phyloP scores from a whole-genome alignment of 2,888 invertebrate species.

The Anoplius nigerrimus region DNA sequence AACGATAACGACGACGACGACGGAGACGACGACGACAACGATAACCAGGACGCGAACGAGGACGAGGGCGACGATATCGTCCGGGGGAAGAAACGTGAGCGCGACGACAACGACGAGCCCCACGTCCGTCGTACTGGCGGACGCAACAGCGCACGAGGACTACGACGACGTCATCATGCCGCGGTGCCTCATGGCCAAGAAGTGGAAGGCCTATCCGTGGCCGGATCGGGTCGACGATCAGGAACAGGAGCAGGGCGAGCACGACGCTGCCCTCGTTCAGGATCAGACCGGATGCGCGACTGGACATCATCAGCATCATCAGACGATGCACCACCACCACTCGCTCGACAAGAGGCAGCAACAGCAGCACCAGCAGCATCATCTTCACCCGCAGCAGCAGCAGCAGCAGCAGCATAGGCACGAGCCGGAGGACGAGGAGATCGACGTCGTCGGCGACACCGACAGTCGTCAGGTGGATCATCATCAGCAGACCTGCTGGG shows the following conservation, averaged over 20 bases:
- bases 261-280: conserved; percentile 41
- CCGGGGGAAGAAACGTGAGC: neutral
- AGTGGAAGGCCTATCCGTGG: conserved; percentile 93
- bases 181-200: conserved; percentile 96
- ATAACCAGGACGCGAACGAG: conserved; percentile 1
- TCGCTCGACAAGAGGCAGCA: conserved; percentile 31
- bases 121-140: conserved; percentile 1
- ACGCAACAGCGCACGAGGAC: conserved; percentile 11
- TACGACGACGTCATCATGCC: conserved; percentile 79
- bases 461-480: conserved; percentile 63
- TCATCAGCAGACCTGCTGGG: conserved; percentile 80
- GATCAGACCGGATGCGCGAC: conserved; percentile 16
- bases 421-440: conserved; percentile 81
- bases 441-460: conserved; percentile 88
- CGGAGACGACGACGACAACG: conserved; percentile 4
- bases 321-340: conserved; percentile 32
- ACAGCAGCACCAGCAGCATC: conserved; percentile 31
- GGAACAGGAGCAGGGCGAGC: conserved; percentile 66
- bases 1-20: neutral
- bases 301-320: conserved; percentile 30
- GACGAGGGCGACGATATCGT: neutral
- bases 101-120: conserved; percentile 10
- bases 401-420: conserved; percentile 49
- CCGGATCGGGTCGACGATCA: conserved; percentile 79
- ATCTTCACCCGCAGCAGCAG: conserved; percentile 52